These are phyloP conservation scores for Nectonema munidae DNA, from an alignment of 2,888 invertebrate species.

Conservation along the genomic window DNA sequence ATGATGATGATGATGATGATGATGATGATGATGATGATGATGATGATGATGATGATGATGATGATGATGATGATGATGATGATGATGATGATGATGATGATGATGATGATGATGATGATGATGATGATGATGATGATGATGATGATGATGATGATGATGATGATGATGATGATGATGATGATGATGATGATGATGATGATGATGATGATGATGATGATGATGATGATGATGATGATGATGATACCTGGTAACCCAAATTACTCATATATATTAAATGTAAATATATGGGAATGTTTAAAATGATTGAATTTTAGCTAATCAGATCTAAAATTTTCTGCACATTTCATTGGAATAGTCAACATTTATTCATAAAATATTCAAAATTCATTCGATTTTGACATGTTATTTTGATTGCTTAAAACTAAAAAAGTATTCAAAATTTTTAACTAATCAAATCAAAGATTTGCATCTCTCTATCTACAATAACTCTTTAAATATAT, in stretches of 20 bases:
- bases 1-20: conserved; percentile 5
- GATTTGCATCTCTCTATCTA: too few species aligned
- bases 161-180: conserved; percentile 5
- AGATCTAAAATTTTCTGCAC: too few species aligned
- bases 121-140: conserved; percentile 5
- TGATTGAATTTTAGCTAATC: too few species aligned
- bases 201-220: conserved; percentile 5
- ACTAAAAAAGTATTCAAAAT: too few species aligned
- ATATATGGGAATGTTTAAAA: too few species aligned
- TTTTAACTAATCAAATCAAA: too few species aligned
- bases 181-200: conserved; percentile 5
- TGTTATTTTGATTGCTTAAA: too few species aligned
- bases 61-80: conserved; percentile 5
- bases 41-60: conserved; percentile 5
- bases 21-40: conserved; percentile 5
- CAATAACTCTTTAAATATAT: too few species aligned
- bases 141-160: conserved; percentile 5
- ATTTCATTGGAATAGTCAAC: too few species aligned
- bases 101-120: conserved; percentile 5
- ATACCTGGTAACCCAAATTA: background rate
- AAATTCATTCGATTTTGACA: too few species aligned
- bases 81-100: conserved; percentile 5
- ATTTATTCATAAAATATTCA: too few species aligned
- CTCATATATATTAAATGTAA: background rate
- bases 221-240: background rate